These are phyloP conservation scores for Xestia ashworthii DNA, from an alignment of 2,888 invertebrate genomes.

Conservation along the genomic window DNA sequence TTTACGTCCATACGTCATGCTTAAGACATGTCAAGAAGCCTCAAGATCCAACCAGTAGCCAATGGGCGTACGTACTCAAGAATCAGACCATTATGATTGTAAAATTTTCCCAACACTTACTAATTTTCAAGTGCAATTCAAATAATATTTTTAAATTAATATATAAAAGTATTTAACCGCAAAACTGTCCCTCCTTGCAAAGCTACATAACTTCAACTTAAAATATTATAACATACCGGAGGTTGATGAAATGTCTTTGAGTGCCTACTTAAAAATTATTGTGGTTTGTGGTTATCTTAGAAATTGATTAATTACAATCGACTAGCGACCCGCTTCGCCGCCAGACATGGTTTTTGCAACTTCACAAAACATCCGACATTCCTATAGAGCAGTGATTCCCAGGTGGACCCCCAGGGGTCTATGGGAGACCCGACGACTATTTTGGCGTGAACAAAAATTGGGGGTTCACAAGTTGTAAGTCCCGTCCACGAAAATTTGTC, in stretches of 20 bases:
- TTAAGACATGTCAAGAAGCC: background rate
- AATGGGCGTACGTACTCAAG: background rate
- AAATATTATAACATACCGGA: background rate
- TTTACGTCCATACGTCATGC: background rate
- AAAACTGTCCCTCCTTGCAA: background rate
- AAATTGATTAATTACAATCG: constrained; percentile 3
- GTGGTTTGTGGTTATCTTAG: constrained; percentile 23
- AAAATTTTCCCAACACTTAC: background rate
- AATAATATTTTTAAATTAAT: background rate
- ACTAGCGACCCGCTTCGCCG: background rate
- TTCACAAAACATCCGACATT: background rate
- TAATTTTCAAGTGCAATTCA: background rate
- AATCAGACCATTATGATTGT: background rate
- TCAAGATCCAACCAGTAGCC: background rate
- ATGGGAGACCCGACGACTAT: no score
- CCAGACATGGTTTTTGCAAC: background rate
- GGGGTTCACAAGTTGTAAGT: no score
- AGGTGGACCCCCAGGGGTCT: no score
- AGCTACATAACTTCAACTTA: background rate
- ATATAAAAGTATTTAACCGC: constrained; percentile 4
- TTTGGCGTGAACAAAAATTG: no score
- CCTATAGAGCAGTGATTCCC: no score
- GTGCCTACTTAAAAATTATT: background rate
- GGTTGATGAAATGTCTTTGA: background rate
- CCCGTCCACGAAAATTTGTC: no score